Evolutionary conservation across 1,140 invertebrate species (phyloP).

Genomic region (Zophobas atratus): DNA sequence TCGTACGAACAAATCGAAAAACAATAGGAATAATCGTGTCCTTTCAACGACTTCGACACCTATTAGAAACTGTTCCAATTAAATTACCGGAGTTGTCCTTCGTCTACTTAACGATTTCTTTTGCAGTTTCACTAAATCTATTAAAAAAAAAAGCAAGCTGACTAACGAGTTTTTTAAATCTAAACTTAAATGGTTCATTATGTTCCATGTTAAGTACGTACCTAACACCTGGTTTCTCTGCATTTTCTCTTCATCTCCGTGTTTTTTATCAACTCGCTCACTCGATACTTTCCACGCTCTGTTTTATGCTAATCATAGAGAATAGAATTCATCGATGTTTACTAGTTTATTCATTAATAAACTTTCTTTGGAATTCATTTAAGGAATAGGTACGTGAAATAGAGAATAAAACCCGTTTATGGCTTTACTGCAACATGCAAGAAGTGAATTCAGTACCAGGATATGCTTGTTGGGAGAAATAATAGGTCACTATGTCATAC

Average conservation of each 20-base stretch:
- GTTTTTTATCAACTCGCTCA: slow-evolving; percentile 12
- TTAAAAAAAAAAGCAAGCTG: background rate
- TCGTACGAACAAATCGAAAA: too few relatives aligned
- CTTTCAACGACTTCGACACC: background rate
- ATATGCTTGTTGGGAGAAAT: slow-evolving; percentile 9
- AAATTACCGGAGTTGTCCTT: slow-evolving; percentile 18
- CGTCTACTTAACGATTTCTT: slow-evolving; percentile 10
- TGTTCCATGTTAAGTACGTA: slow-evolving; percentile 24
- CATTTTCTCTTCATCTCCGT: slow-evolving; percentile 8
- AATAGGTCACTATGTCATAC: slow-evolving; percentile 32
- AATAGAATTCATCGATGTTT: slow-evolving; percentile 20
- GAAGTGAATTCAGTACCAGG: background rate
- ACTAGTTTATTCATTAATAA: slow-evolving; percentile 20
- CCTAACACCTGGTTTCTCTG: slow-evolving; percentile 34
- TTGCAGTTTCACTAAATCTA: slow-evolving; percentile 14
- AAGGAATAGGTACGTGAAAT: background rate
- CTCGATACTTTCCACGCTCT: slow-evolving; percentile 24
- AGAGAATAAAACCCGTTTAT: slow-evolving; percentile 4
- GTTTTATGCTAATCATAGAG: slow-evolving; percentile 18
- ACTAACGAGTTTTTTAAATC: slow-evolving; percentile 8
- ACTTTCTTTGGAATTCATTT: slow-evolving; percentile 17
- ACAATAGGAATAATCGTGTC: background rate
- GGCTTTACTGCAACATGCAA: background rate
- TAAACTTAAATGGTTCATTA: background rate
- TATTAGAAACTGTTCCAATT: slow-evolving; percentile 2